Percentiles rank a stretch among this genome's conserved stretches.
phyloP scores from a whole-genome alignment of 2,888 invertebrate genomes.

The Thera obeliscata region DNA sequence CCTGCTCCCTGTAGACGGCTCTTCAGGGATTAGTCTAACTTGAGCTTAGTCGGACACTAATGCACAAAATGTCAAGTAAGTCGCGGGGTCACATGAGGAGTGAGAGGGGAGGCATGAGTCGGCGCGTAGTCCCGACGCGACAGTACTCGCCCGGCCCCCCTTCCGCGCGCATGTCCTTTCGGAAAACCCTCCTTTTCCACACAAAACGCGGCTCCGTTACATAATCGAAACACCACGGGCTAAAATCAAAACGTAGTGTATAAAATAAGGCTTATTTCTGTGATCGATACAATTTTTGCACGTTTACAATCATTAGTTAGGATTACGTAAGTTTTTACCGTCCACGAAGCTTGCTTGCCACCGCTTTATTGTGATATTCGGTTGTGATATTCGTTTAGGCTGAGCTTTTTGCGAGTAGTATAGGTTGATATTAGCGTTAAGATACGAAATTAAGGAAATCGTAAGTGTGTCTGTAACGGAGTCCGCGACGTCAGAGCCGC shows the following conservation, averaged over 20 bases:
- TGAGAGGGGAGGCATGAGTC: constrained; percentile 43
- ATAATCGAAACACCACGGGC: constrained; percentile 63
- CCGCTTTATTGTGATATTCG: constrained; percentile 82
- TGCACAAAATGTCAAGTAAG: constrained; percentile 54
- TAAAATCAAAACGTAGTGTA: constrained; percentile 63
- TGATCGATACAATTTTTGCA: constrained; percentile 80
- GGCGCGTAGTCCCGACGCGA: constrained; percentile 52
- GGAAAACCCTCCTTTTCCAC: constrained; percentile 65
- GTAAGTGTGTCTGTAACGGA: constrained; percentile 50
- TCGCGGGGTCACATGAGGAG: constrained; percentile 36
- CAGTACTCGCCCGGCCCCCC: constrained; percentile 79
- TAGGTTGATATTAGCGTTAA: constrained; percentile 26
- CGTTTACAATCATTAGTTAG: constrained; percentile 75
- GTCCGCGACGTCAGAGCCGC: constrained; percentile 56
- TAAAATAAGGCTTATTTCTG: constrained; percentile 77
- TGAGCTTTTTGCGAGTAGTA: constrained; percentile 76
- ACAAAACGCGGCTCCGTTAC: constrained; percentile 76
- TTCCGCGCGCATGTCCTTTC: constrained; percentile 75
- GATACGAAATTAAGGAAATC: constrained; percentile 15
- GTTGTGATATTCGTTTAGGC: constrained; percentile 81
- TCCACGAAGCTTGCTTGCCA: constrained; percentile 84
- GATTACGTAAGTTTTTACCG: constrained; percentile 83
- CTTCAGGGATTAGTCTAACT: constrained; percentile 42
- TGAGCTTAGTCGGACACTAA: constrained; percentile 50
- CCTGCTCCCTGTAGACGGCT: constrained; percentile 26